phyloP scores from a whole-genome alignment of 2,797 vertebrate genomes.

The Acrocephalus scirpaceus region DNA sequence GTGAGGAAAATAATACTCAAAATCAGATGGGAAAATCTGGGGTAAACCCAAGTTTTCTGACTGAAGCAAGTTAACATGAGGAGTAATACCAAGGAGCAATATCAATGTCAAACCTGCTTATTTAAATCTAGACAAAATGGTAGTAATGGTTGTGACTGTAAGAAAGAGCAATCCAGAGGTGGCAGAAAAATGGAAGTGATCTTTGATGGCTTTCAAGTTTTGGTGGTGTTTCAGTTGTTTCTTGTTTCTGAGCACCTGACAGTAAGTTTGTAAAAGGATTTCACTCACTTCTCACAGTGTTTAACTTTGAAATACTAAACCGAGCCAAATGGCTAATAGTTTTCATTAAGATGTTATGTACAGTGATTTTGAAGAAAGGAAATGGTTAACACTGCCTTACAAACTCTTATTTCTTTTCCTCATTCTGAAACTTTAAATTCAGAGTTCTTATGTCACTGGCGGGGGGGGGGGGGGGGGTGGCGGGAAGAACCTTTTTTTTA shows the following conservation, averaged over 20 bases:
- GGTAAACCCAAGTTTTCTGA: neutral
- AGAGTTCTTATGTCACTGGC: neutral
- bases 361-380: neutral
- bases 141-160: accelerated
- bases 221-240: neutral
- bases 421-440: neutral
- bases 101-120: neutral
- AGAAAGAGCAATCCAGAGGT: neutral
- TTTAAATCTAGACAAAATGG: neutral
- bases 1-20: neutral
- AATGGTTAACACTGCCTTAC: neutral
- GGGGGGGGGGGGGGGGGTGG: too few relatives aligned
- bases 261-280: neutral
- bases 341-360: neutral
- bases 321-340: accelerated
- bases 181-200: neutral
- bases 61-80: neutral
- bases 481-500: neutral
- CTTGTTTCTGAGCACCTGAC: neutral
- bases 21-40: neutral
- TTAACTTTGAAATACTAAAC: neutral
- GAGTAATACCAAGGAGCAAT: neutral
- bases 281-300: accelerated
- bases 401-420: neutral
- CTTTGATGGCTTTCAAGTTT: neutral